phyloP scores from a whole-genome alignment of 2,888 invertebrate genomes.

The Baronia brevicornis region DNA sequence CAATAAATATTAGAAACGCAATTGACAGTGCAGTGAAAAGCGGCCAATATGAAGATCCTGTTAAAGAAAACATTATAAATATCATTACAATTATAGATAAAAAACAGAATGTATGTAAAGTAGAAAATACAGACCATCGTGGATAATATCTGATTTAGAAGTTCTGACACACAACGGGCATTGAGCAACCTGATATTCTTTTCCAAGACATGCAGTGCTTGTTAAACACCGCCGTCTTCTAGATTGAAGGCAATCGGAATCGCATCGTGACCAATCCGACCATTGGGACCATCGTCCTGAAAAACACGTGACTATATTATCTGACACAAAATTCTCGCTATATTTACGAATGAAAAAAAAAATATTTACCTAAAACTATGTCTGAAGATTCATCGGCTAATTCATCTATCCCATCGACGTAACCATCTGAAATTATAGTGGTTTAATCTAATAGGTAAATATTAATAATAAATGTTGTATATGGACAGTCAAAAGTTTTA shows the following conservation, averaged over 20 bases:
- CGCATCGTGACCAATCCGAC: constrained; percentile 95
- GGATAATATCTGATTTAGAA: constrained; percentile 52
- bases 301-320: too few relatives aligned
- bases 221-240: constrained; percentile 84
- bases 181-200: constrained; percentile 57
- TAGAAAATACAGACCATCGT: constrained; percentile 39
- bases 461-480: too few relatives aligned
- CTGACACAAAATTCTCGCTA: too few relatives aligned
- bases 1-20: constrained; percentile 60
- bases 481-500: too few relatives aligned
- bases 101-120: neutral
- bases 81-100: neutral
- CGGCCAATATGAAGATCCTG: constrained; percentile 65
- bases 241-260: constrained; percentile 89
- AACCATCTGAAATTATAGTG: constrained; percentile 42
- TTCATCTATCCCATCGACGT: constrained; percentile 55
- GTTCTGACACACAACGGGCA: constrained; percentile 62
- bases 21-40: constrained; percentile 55
- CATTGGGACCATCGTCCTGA: constrained; percentile 89
- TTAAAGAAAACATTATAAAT: constrained; percentile 22
- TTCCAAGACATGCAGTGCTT: constrained; percentile 51
- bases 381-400: constrained; percentile 63
- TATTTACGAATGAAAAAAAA: neutral
- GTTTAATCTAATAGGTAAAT: neutral
- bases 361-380: constrained; percentile 43